Evolutionary conservation across 1,140 invertebrate genomes (phyloP), one percentile per base, ranked within the genome.

Genomic region (Drosophila pallidifrons): DNA sequence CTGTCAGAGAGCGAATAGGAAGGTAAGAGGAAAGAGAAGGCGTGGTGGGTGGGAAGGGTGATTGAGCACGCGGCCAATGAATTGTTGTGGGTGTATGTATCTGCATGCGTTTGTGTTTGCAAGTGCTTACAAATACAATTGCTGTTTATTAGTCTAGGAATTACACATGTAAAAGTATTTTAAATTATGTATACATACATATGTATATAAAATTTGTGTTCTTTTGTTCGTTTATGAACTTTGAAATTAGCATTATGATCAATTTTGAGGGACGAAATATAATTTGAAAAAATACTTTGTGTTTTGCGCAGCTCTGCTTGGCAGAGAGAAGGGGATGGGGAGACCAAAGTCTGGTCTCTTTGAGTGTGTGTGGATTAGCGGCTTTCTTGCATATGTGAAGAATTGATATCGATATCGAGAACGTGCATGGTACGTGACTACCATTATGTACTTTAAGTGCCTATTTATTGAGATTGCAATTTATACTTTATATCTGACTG

Each of bases 401-500:
- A 64, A 58, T 47, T 58, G 67, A 75, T 75, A 71, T 71, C 45
- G 59, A 71, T 75, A 72, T 75, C 59, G 60, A 59, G 38, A 75
- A 38, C 73, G 73, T 25, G 52, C 51, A 71, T 54, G 67, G 82
- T 88, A 88, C 83, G 83, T 88, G 83, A 88, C 83, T 72, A 72
- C 81, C 55, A 77, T 75, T 89, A 88, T 88, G 85, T 89, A 89
- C 83, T 80, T 80, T 88, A 89, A 88, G 82, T 81, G 82, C 70
- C 77, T 89, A 88, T 88, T 87, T 88, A 88, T 73, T 75, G 83
- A 88, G 83, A 89, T 83, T 88, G 83, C 85, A 78, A 75, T 75
- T 80, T 74, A 60, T 43, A 49, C 30, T 64, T 75, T 70, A 64
- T 64, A 59, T 63, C 65, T 75, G 59, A 70, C 72, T 70, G 47